Percentiles rank a stretch among this genome's conserved stretches.
phyloP scores from a whole-genome alignment of 2,113 vertebrate genomes.

The Ictalurus furcatus region DNA sequence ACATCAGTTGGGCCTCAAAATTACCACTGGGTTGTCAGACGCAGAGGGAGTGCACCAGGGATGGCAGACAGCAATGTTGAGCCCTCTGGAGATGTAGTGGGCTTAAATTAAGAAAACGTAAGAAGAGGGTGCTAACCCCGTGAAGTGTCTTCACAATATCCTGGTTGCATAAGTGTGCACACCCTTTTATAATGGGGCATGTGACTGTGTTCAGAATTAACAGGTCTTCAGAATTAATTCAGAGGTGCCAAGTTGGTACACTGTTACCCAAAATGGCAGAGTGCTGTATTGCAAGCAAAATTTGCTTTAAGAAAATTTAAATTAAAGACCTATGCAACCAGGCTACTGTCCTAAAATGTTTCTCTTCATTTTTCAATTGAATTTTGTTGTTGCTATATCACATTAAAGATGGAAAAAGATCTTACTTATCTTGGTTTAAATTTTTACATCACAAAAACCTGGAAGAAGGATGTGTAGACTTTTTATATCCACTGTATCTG shows the following conservation, averaged over 20 bases:
- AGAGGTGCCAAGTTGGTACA: neutral
- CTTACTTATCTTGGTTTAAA: neutral
- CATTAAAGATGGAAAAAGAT: neutral
- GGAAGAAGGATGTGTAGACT: neutral
- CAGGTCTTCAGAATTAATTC: too few species aligned
- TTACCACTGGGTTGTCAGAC: too few species aligned
- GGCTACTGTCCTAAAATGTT: neutral
- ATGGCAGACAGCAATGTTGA: neutral
- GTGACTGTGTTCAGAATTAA: too few species aligned
- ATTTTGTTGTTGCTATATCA: neutral
- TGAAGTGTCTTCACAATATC: neutral
- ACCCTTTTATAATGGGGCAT: too few species aligned
- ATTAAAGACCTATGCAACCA: neutral
- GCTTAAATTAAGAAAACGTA: neutral
- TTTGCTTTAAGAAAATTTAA: neutral
- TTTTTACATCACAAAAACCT: neutral
- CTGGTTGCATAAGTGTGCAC: too few species aligned
- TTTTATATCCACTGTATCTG: neutral
- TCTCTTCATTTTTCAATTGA: neutral
- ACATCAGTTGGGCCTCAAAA: neutral
- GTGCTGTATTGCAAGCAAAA: neutral
- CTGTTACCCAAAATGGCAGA: too few species aligned
- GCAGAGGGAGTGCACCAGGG: neutral
- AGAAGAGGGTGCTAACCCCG: neutral
- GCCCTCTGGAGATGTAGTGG: neutral